Conservation (phyloP, 2,113 vertebrate species). For the Rhipidura dahli region DNA sequence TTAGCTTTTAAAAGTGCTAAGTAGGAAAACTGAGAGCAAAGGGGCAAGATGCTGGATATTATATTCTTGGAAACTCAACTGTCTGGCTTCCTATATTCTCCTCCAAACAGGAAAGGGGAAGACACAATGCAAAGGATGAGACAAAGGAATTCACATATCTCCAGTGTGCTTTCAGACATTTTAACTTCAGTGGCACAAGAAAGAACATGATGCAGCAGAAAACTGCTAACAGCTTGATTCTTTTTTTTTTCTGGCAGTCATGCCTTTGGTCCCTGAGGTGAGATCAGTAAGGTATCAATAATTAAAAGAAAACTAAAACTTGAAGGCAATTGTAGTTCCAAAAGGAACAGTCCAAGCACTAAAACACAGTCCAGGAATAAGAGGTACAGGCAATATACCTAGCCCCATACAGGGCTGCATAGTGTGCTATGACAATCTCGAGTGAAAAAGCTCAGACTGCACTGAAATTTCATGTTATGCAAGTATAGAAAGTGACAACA, state of each 20-base stretch:
- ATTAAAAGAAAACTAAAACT: background rate
- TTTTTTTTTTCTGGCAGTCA: background rate
- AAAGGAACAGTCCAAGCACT: background rate
- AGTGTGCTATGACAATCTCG: background rate
- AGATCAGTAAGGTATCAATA: background rate
- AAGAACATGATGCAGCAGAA: background rate
- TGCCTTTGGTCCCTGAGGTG: background rate
- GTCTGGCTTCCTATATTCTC: background rate
- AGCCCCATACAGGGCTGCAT: background rate
- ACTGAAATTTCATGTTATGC: background rate
- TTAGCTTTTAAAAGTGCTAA: background rate
- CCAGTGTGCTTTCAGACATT: background rate
- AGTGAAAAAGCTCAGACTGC: background rate
- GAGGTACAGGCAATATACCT: background rate
- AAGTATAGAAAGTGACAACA: background rate
- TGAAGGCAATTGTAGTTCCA: background rate
- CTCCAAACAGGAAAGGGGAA: background rate
- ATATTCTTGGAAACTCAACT: background rate
- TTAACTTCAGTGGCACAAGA: background rate
- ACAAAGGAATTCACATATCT: background rate
- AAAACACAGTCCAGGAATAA: background rate
- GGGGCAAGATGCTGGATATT: background rate
- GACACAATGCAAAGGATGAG: background rate
- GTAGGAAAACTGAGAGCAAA: background rate
- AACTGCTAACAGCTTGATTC: fast-evolving